Evolutionary conservation across 1,140 invertebrate genomes (phyloP).

Genomic region (Artemia franciscana): DNA sequence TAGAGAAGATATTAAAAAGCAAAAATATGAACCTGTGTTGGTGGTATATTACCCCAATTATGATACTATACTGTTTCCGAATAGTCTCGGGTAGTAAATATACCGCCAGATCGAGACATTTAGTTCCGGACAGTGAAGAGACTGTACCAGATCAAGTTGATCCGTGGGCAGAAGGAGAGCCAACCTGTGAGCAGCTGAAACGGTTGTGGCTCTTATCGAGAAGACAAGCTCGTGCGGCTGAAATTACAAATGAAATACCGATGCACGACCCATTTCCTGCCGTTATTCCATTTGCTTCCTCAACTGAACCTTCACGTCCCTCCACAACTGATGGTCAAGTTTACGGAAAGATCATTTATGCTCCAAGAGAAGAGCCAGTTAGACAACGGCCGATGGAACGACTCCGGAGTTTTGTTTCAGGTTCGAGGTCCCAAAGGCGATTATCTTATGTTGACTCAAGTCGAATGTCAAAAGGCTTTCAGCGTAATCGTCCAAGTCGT

Average conservation of each 20-base stretch:
- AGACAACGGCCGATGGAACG: neutral
- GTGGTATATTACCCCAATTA: too few species aligned
- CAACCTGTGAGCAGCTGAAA: slow-evolving; percentile 57
- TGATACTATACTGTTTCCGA: too few species aligned
- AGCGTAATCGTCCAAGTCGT: neutral
- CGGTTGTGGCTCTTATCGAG: slow-evolving; percentile 79
- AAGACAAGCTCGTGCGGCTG: slow-evolving; percentile 56
- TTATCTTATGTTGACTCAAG: neutral
- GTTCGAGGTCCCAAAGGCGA: neutral
- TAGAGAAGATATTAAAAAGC: too few species aligned
- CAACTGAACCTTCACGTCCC: slow-evolving; percentile 16
- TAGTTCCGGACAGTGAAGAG: neutral
- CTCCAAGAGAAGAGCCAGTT: slow-evolving; percentile 5
- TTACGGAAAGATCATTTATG: slow-evolving; percentile 5
- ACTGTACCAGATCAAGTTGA: neutral
- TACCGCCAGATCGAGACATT: too few species aligned
- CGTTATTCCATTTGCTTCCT: slow-evolving; percentile 33
- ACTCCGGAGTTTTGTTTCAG: slow-evolving; percentile 4
- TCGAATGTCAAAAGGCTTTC: neutral
- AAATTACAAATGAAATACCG: slow-evolving; percentile 58
- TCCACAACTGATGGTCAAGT: neutral
- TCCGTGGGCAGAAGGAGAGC: slow-evolving; percentile 26
- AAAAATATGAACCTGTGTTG: too few species aligned
- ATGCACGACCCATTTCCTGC: slow-evolving; percentile 53
- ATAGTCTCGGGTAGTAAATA: too few species aligned